Evolutionary conservation across 2,888 invertebrate species (phyloP).

Genomic region (Eristalinus aeneus): DNA sequence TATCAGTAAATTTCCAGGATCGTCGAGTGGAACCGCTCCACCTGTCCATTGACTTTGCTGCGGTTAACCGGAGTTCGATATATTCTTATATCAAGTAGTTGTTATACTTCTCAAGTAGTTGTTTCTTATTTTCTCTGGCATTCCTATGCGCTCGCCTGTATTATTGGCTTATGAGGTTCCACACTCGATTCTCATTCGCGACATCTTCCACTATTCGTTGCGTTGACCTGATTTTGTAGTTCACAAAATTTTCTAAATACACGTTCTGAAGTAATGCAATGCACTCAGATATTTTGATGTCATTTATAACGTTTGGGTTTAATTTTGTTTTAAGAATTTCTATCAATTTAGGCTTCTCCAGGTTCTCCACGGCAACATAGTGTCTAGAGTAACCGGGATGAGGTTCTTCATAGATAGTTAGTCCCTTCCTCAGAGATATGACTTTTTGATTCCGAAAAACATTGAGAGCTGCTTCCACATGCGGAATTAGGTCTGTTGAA

Average conservation of each 20-base stretch:
- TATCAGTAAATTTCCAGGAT: not conserved
- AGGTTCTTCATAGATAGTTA: no score
- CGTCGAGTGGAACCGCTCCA: not conserved
- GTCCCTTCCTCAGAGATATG: constrained; percentile 17
- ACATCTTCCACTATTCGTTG: not conserved
- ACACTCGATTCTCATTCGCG: not conserved
- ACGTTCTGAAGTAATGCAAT: no score
- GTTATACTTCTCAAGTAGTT: constrained; percentile 5
- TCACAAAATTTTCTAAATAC: no score
- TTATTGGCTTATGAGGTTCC: constrained; percentile 15
- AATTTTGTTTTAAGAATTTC: no score
- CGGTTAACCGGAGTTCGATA: not conserved
- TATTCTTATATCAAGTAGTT: not conserved
- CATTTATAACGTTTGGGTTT: no score
- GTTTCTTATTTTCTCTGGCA: constrained; percentile 4
- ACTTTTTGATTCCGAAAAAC: constrained; percentile 58
- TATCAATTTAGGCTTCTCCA: no score
- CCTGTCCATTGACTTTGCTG: not conserved
- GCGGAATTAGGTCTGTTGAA: constrained; percentile 22
- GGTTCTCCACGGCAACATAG: not conserved
- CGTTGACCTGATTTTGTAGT: not conserved
- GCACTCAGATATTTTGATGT: no score
- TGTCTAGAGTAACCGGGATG: no score
- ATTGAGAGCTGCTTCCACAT: constrained; percentile 49
- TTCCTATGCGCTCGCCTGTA: constrained; percentile 23